A percentile compares a stretch with the other conserved stretches of the same genome.
These are phyloP conservation scores for Limnothrissa miodon DNA, from an alignment of 2,113 vertebrate species.

Conservation along the genomic window DNA sequence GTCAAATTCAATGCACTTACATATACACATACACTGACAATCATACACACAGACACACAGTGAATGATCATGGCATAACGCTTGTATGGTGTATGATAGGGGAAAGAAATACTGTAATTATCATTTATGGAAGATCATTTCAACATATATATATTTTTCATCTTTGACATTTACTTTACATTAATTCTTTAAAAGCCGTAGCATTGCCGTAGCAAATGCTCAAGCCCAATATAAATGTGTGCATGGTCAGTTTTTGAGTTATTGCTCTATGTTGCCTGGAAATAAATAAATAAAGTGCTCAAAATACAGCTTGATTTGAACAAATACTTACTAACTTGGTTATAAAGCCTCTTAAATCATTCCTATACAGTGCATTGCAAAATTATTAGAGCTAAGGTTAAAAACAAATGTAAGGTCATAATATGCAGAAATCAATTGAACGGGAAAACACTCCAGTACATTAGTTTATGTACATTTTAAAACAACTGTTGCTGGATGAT, in stretches of 20 bases:
- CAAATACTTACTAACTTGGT: slow-evolving; percentile 47
- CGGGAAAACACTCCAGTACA: slow-evolving; percentile 35
- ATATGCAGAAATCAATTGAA: slow-evolving; percentile 41
- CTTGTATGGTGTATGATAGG: not conserved
- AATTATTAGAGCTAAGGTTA: slow-evolving; percentile 49
- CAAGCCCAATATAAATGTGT: not conserved
- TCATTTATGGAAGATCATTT: not conserved
- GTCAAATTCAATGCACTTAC: slow-evolving; percentile 17
- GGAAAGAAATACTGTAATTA: slow-evolving; percentile 2
- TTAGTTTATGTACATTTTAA: slow-evolving; percentile 58
- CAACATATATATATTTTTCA: not conserved
- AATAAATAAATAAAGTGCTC: slow-evolving; percentile 79
- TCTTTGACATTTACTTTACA: not conserved
- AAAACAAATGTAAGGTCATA: not conserved
- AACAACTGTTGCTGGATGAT: not conserved
- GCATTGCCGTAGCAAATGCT: not conserved
- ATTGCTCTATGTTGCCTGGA: slow-evolving; percentile 55
- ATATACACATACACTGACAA: not conserved
- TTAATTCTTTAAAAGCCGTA: not conserved
- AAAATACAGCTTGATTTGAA: slow-evolving; percentile 59
- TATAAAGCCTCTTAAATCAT: slow-evolving; percentile 43
- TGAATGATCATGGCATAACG: slow-evolving; percentile 11
- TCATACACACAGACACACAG: not conserved
- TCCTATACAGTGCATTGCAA: slow-evolving; percentile 53
- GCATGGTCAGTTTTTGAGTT: slow-evolving; percentile 34